Evolutionary conservation across 2,888 invertebrate species (phyloP), one percentile per base, ranked within the genome.

Genomic region (Phaedon cochleariae): DNA sequence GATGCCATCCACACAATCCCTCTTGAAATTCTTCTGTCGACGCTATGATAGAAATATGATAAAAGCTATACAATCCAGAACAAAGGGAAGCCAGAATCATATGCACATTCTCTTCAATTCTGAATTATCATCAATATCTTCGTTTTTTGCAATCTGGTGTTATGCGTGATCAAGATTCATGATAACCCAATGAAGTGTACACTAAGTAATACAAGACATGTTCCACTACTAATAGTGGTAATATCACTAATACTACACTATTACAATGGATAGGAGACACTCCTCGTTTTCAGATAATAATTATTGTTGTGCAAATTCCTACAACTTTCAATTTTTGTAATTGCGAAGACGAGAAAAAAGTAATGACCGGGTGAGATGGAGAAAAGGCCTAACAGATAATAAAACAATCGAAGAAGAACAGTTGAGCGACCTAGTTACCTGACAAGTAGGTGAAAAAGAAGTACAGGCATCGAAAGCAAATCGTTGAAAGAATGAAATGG

Each of bases 401-500:
- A 57, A 57, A 57, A 57, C 45, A 57, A 57, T 57, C 55, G 45
- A 12, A 22, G 52, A 52, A 52, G 55, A 65, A 64, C 68, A 58
- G 68, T 71, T 67, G 63, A 60, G 18, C 62, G 70, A 69, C 68
- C 65, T 52, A 64, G 61, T 62, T 68, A 68, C 62, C 59, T 63
- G 49, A 49, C 65, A 67, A 71, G 69, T 70, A 67, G 67, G 63
- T 65, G 63, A 67, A 65, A 67, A 69, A 67, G 65, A 59, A 67
- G 63, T 67, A 41, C 15, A 41, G 61, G 59, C 51, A 63, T 61
- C 62, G 65, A 67, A 70, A 70, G 59, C 65, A 69, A 69, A 67
- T 60, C 45, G 48, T 65, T 64, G 49, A 22, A 18, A 54, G 48
- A 53, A 53, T 59, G 37, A 54, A 20, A 55, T 46, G 48, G 59